Percentiles rank a stretch among this genome's conserved stretches.
phyloP scores from a whole-genome alignment of 2,797 vertebrate species.

The Gymnocypris eckloni region DNA sequence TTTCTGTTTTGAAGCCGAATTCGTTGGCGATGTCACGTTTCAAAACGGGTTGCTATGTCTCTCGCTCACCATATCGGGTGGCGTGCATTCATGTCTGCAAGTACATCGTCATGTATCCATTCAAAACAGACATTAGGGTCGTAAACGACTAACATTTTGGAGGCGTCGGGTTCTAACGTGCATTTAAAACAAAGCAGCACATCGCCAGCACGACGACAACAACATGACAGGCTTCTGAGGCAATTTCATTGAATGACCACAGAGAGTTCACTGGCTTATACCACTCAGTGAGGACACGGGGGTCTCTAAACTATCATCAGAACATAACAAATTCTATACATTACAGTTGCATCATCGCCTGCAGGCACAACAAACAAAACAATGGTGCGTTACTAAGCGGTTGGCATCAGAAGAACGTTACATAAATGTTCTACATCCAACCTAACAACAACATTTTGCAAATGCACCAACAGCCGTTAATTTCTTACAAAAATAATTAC shows the following conservation, averaged over 20 bases:
- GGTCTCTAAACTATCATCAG: constrained; percentile 57
- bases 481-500: not conserved
- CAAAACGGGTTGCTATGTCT: constrained; percentile 25
- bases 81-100: constrained; percentile 35
- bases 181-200: constrained; percentile 51
- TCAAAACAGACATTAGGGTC: constrained; percentile 26
- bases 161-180: constrained; percentile 12
- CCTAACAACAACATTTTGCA: constrained; percentile 16
- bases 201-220: constrained; percentile 65
- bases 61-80: constrained; percentile 13
- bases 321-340: constrained; percentile 42
- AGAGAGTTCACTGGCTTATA: constrained; percentile 76
- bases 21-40: constrained; percentile 43
- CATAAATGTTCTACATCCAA: not conserved
- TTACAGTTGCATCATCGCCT: constrained; percentile 22
- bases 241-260: constrained; percentile 69
- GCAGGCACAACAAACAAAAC: constrained; percentile 39
- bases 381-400: not conserved
- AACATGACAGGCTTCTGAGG: constrained; percentile 68
- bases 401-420: not conserved
- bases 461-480: constrained; percentile 19
- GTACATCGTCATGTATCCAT: constrained; percentile 36
- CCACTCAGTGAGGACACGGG: constrained; percentile 66
- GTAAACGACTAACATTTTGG: constrained; percentile 4
- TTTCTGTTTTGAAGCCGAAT: constrained; percentile 19